phyloP scores from a whole-genome alignment of 2,888 invertebrate species.

The Ochropacha duplaris region DNA sequence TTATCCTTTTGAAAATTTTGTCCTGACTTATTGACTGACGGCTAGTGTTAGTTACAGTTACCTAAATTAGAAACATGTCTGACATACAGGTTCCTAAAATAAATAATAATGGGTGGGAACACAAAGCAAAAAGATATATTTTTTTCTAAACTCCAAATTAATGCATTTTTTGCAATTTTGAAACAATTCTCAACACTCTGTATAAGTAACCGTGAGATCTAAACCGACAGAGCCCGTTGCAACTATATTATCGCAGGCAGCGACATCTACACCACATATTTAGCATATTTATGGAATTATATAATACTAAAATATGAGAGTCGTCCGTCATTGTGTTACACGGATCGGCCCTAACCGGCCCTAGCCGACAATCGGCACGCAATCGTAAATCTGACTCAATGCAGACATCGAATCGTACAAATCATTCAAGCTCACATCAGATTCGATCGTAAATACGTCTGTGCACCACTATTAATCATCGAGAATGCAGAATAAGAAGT shows the following conservation, averaged over 20 bases:
- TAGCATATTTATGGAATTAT: slow-evolving; percentile 57
- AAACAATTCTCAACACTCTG: neutral
- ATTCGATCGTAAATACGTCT: slow-evolving; percentile 70
- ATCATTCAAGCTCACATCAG: slow-evolving; percentile 74
- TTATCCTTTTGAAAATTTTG: too few relatives aligned
- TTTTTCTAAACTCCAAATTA: too few relatives aligned
- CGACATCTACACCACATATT: slow-evolving; percentile 30
- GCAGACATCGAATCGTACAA: slow-evolving; percentile 55
- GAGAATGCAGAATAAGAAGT: slow-evolving; percentile 65
- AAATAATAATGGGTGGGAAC: too few relatives aligned
- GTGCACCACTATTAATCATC: slow-evolving; percentile 72
- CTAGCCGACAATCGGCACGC: slow-evolving; percentile 51
- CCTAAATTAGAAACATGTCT: too few relatives aligned
- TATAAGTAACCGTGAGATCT: neutral
- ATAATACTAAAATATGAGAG: slow-evolving; percentile 51
- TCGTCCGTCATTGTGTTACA: slow-evolving; percentile 54
- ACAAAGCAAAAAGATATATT: too few relatives aligned
- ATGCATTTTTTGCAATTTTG: neutral
- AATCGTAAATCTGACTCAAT: slow-evolving; percentile 72
- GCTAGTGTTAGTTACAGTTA: too few relatives aligned
- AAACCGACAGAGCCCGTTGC: neutral
- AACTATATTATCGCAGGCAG: slow-evolving; percentile 10
- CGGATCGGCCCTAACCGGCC: slow-evolving; percentile 43
- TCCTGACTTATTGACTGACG: too few relatives aligned
- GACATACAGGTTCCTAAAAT: too few relatives aligned